Conservation (phyloP, 1,140 invertebrate species). For the Drosophila murphyi region DNA sequence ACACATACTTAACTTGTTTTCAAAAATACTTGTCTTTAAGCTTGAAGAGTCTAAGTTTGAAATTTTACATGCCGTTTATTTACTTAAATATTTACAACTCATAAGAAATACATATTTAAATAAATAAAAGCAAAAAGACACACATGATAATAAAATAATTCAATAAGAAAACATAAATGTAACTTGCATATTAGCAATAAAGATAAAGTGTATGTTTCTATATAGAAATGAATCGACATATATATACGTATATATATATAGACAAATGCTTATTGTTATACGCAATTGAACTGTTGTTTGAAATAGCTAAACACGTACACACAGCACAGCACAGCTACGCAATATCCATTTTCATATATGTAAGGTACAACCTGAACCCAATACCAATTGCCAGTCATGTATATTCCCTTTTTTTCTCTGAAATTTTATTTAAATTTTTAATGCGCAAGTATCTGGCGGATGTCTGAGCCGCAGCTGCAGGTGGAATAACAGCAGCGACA, state of each 20-base stretch:
- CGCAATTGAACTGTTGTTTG: slow-evolving; percentile 37
- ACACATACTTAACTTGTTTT: no score
- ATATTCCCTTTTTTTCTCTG: slow-evolving; percentile 35
- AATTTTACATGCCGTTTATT: no score
- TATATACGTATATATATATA: background rate
- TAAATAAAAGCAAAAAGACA: slow-evolving; percentile 15
- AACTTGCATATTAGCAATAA: background rate
- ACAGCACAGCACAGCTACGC: background rate
- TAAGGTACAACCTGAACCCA: background rate
- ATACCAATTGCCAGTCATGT: slow-evolving; percentile 19
- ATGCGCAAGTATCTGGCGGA: slow-evolving; percentile 71
- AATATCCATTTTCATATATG: slow-evolving; percentile 27
- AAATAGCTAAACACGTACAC: slow-evolving; percentile 18
- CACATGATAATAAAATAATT: slow-evolving; percentile 17
- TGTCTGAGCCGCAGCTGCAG: slow-evolving; percentile 68
- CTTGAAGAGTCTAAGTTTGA: background rate
- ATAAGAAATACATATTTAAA: background rate
- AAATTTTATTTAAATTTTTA: slow-evolving; percentile 78
- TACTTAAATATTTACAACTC: no score
- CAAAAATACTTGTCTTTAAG: background rate
- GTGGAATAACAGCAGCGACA: slow-evolving; percentile 49
- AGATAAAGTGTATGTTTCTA: background rate
- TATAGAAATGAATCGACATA: background rate
- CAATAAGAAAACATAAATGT: slow-evolving; percentile 4
- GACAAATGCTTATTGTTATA: slow-evolving; percentile 30